Evolutionary conservation across 1,140 invertebrate genomes (phyloP), one percentile per base, ranked within the genome.

Genomic region (Aphaenogaster floridana): DNA sequence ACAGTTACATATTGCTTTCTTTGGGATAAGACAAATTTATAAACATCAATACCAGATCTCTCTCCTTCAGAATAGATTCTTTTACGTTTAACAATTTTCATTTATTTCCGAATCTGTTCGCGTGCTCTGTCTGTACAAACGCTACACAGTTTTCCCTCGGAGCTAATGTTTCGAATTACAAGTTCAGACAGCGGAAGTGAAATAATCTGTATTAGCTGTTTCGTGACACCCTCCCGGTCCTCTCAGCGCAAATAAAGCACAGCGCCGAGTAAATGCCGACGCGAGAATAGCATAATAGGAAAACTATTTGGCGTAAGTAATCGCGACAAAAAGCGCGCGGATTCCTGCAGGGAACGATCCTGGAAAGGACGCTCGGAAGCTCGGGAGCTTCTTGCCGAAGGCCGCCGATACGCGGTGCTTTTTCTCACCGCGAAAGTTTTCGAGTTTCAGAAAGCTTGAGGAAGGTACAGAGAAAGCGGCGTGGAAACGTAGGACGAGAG

Each of bases 391-490:
- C 85, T 90, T 90, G 74, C 78, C 59, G 66, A 69, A 54, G 59
- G 15, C 74, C 57, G 88, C 71, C 72, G 88, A 90, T 90, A 90
- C 79, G 85, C 57, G 59, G 9, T 39, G 79, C 85, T 90, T 90
- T 90, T 90, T 87, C 88, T 84, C 71, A n/a, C 72, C 88, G 78
- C 72, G n/a, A 90, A 90, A 90, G 76, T 90, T 90, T 90, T 90
- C 89, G 88, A 90, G 86, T 90, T 90, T 90, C 89, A 90, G 85
- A 64, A 90, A 90, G 88, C 88, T 39, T 63, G 69, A 69, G 85
- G 86, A 90, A 86, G 78, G 84, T 86, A 64, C 64, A 86, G 52
- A 28, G 28, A 28, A 28, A 15, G 59, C 54, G 78, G 72, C 52
- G 85, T 80, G 78, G 66, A 90, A 84, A 59, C 88, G 88, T 64